A percentile compares a stretch with the other conserved stretches of the same genome.
Conservation (phyloP, 2,113 vertebrate species). For the Leptobrachium leishanense region DNA sequence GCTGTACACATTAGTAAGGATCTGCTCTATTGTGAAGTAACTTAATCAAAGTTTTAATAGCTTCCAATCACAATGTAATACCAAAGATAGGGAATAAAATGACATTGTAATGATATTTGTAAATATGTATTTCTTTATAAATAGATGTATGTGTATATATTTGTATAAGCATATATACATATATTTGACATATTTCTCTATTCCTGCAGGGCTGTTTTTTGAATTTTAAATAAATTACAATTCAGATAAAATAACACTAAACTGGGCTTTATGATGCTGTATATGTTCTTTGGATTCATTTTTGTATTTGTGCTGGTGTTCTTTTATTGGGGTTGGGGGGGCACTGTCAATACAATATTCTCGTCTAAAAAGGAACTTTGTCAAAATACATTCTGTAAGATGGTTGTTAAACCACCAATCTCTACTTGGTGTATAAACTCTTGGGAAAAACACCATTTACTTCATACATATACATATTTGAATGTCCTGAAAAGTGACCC, state of each 20-base stretch:
- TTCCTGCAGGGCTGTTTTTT: conserved; percentile 30
- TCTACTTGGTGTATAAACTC: too few relatives aligned
- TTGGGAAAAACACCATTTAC: too few relatives aligned
- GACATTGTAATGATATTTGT: conserved; percentile 43
- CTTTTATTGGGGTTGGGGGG: too few relatives aligned
- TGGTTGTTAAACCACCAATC: too few relatives aligned
- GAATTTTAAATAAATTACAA: conserved; percentile 29
- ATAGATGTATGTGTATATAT: conserved; percentile 37
- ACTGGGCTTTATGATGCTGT: conserved; percentile 1
- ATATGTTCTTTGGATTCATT: not conserved
- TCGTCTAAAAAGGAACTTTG: too few relatives aligned
- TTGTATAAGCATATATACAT: conserved; percentile 46
- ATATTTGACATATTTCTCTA: conserved; percentile 36
- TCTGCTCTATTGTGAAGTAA: conserved; percentile 5
- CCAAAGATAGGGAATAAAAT: conserved; percentile 38
- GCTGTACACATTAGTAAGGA: conserved; percentile 1
- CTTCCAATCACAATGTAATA: conserved; percentile 19
- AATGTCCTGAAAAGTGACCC: too few relatives aligned
- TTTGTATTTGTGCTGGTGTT: not conserved
- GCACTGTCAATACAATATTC: too few relatives aligned
- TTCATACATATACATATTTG: too few relatives aligned
- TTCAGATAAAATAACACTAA: conserved; percentile 23
- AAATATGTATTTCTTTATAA: conserved; percentile 48
- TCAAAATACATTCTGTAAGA: too few relatives aligned
- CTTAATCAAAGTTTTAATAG: conserved; percentile 16